phyloP scores from a whole-genome alignment of 1,140 invertebrate genomes.

The Acromyrmex heyeri region DNA sequence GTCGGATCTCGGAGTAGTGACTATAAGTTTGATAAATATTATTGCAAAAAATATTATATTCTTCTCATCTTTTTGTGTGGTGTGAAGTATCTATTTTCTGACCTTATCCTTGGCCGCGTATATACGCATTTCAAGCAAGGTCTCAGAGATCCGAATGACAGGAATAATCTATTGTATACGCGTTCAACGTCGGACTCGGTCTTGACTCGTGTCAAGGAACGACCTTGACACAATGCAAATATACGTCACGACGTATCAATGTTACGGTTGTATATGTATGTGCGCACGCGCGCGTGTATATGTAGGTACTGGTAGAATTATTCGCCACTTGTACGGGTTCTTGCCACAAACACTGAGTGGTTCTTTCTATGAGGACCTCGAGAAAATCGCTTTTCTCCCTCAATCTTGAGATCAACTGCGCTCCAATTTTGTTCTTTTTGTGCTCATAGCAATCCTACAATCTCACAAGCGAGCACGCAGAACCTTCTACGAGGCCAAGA shows the following conservation, averaged over 20 bases:
- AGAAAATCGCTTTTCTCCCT: constrained; percentile 13
- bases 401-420: not conserved
- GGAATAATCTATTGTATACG: constrained; percentile 58
- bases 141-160: constrained; percentile 26
- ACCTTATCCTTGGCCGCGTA: constrained; percentile 48
- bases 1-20: not conserved
- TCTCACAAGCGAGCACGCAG: constrained; percentile 18
- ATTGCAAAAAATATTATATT: not conserved
- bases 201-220: constrained; percentile 72
- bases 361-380: not conserved
- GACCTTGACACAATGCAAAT: constrained; percentile 73
- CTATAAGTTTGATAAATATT: constrained; percentile 28
- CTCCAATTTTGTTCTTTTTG: constrained; percentile 27
- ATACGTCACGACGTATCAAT: constrained; percentile 18
- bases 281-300: not conserved
- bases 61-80: not conserved
- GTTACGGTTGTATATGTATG: not conserved
- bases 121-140: not conserved
- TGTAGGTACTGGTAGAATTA: not conserved
- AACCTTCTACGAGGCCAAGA: constrained; percentile 33
- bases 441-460: not conserved
- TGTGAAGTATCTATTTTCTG: not conserved
- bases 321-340: not conserved
- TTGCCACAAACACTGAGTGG: not conserved
- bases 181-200: constrained; percentile 41